Base-by-base conservation (phyloP, 2,113 vertebrate species). In the Uropsilus gracilis region DNA sequence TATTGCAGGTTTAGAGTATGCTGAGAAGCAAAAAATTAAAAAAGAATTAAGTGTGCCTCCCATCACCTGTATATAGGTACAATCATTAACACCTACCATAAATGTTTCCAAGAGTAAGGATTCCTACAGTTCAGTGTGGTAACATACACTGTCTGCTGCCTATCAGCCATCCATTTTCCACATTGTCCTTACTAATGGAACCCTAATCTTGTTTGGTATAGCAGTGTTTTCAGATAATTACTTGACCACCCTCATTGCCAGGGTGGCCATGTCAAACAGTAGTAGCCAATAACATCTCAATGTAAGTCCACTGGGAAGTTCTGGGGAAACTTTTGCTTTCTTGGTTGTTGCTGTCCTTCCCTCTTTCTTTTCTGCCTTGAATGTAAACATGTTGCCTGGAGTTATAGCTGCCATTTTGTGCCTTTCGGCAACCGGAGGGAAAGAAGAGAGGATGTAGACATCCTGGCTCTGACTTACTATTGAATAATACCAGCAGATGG, bases 1-100 rank as follows among this genome's bases (percentile, higher is more conserved):
- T 69, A 32, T 57, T 72, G 28, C 90, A 55, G 57, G 28, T 30
- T 95, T 83, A 87, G 13, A 69, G 30, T 91, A n/a, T 78, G 48
- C 28, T 28, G 42, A 93, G 53, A 95, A 92, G 42, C 46, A 93
- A 16, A 83, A 59, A 87, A 91, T 80, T 72, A 75, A 42, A 16
- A 82, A 91, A 86, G 39, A 82, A 88, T 71, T 76, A 94, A 87
- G 30, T 68, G 16, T 80, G 37, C 24, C 46, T 95, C 94, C 85
- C 42, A 34, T 96, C 59, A 93, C 46, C 50, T 96, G 73, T 80
- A 30, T 93, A 90, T 55, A 57, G 72, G 77, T 18, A 32, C n/a
- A 32, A 59, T 96, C 48, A 17, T 63, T 30, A 95, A 91, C 77
- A 64, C 28, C 84, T 94, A 64, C 73, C 55, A 61, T 82, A 95